A percentile compares a stretch with the other conserved stretches of the same genome.
Conservation (phyloP, 1,140 invertebrate species). For the Phymastichus coffea region DNA sequence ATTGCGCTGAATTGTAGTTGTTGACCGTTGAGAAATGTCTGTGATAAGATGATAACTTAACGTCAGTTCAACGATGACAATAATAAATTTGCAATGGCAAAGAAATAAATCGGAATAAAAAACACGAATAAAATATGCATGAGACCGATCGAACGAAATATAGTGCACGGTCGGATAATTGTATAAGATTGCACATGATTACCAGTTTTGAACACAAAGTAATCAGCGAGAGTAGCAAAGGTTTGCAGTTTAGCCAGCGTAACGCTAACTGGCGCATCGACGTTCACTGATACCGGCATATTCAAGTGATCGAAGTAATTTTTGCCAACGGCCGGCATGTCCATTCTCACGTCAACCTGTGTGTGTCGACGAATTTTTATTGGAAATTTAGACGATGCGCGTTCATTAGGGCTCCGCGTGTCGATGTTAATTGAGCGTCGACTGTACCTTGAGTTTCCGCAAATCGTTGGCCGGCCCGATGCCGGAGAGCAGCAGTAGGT, state of each 20-base stretch:
- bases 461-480: conserved; percentile 61
- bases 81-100: too few species aligned
- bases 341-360: conserved; percentile 56
- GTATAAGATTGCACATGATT: conserved; percentile 30
- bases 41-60: too few species aligned
- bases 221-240: conserved; percentile 60
- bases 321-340: conserved; percentile 61
- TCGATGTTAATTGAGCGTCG: not conserved
- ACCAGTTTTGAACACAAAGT: conserved; percentile 64
- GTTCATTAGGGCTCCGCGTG: not conserved
- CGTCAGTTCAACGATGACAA: too few species aligned
- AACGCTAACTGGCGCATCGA: conserved; percentile 63
- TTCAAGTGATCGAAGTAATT: conserved; percentile 75
- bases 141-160: too few species aligned
- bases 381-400: not conserved
- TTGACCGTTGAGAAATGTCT: too few species aligned
- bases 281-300: conserved; percentile 67
- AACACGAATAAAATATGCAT: too few species aligned
- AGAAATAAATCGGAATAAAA: too few species aligned
- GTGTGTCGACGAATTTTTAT: conserved; percentile 19
- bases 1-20: too few species aligned
- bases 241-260: conserved; percentile 65
- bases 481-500: conserved; percentile 72
- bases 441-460: conserved; percentile 45
- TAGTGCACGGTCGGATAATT: not conserved